A percentile compares a stretch with the other conserved stretches of the same genome.
Conservation (phyloP, 2,888 invertebrate species). For the Trissonchulus sp. region DNA sequence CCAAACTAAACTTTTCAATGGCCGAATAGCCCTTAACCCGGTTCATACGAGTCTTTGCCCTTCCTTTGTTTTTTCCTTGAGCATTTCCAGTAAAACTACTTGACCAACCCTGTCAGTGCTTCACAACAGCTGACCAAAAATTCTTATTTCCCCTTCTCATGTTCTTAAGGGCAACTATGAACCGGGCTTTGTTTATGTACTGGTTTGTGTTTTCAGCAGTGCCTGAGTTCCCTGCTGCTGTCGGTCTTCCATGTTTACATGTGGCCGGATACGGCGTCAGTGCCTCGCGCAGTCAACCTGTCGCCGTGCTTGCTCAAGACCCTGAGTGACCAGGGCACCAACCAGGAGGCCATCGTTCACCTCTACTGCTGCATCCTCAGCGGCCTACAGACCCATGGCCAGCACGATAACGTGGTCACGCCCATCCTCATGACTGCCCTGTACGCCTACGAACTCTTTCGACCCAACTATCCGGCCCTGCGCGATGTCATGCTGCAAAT, state of each 20-base stretch:
- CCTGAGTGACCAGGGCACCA: background rate
- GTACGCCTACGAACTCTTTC: background rate
- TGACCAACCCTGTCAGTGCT: too few species aligned
- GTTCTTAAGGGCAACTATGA: too few species aligned
- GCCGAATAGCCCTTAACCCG: too few species aligned
- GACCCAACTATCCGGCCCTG: background rate
- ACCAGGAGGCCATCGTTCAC: background rate
- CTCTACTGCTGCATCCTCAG: background rate
- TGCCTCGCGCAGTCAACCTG: background rate
- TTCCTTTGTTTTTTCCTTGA: too few species aligned
- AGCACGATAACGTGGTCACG: constrained; percentile 18
- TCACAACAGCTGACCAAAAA: too few species aligned
- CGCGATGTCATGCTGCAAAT: constrained; percentile 14
- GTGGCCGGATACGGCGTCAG: background rate
- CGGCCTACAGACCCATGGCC: constrained; percentile 14
- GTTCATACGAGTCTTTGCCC: too few species aligned
- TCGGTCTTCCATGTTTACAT: background rate
- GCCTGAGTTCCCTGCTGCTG: background rate
- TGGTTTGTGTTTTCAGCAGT: background rate
- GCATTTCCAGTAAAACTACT: too few species aligned
- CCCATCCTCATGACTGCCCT: background rate
- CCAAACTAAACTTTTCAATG: too few species aligned
- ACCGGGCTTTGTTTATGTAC: too few species aligned
- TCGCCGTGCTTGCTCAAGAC: background rate
- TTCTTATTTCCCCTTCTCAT: too few species aligned